Conservation (phyloP, 2,888 invertebrate genomes). For the Perithous albicinctus region DNA sequence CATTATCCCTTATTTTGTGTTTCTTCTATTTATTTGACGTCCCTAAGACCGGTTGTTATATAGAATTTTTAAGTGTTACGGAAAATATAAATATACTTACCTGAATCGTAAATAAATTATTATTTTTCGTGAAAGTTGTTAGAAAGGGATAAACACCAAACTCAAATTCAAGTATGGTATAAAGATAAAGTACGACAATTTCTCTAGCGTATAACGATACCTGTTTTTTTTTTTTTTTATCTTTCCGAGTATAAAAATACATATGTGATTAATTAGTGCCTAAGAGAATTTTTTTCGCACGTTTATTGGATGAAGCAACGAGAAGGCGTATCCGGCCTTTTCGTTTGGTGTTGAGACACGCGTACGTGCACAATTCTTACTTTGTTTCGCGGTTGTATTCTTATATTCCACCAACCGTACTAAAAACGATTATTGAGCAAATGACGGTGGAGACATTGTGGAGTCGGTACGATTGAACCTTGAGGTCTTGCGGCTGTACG, state of each 20-base stretch:
- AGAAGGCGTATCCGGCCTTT: slow-evolving; percentile 39
- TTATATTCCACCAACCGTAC: slow-evolving; percentile 38
- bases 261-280: slow-evolving; percentile 69
- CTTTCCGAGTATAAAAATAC: slow-evolving; percentile 72
- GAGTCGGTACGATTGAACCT: slow-evolving; percentile 32
- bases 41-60: too few species aligned
- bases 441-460: slow-evolving; percentile 42
- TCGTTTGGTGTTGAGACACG: slow-evolving; percentile 36
- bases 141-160: slow-evolving; percentile 16
- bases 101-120: neutral
- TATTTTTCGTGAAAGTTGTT: neutral
- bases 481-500: neutral
- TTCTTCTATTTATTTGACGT: too few species aligned
- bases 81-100: neutral
- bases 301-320: slow-evolving; percentile 67
- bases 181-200: slow-evolving; percentile 56
- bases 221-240: slow-evolving; percentile 62
- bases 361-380: slow-evolving; percentile 35
- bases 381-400: slow-evolving; percentile 36
- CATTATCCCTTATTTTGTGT: too few species aligned
- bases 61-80: too few species aligned
- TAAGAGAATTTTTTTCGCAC: slow-evolving; percentile 65
- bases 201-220: slow-evolving; percentile 52
- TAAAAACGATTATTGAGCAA: slow-evolving; percentile 64
- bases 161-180: slow-evolving; percentile 22